Evolutionary conservation across 2,888 invertebrate species (phyloP).

Genomic region (Merodon equestris): DNA sequence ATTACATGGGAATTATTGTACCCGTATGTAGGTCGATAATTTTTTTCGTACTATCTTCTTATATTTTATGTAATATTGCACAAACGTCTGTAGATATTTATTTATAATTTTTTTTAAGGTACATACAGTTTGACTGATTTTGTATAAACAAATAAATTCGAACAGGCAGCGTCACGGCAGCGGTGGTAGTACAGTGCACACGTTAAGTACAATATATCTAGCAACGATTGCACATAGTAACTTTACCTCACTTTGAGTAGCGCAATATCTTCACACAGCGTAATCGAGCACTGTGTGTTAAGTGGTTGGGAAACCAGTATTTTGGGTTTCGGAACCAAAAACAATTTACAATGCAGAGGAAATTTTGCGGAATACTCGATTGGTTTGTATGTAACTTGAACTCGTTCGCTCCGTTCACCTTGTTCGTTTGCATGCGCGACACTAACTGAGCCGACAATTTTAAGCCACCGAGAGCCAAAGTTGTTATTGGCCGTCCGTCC

Average conservation of each 20-base stretch:
- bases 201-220: constrained; percentile 44
- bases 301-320: constrained; percentile 66
- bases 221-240: constrained; percentile 64
- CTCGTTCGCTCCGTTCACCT: constrained; percentile 65
- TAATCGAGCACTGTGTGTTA: constrained; percentile 65
- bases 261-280: constrained; percentile 63
- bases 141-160: constrained; percentile 25
- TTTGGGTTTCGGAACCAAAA: constrained; percentile 56
- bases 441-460: constrained; percentile 61
- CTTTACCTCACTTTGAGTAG: constrained; percentile 65
- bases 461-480: constrained; percentile 30
- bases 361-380: constrained; percentile 31
- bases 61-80: constrained; percentile 62
- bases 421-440: constrained; percentile 59
- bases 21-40: constrained; percentile 60
- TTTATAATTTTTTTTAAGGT: constrained; percentile 6
- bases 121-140: background rate
- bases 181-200: constrained; percentile 40
- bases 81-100: constrained; percentile 27
- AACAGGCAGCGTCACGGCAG: constrained; percentile 20
- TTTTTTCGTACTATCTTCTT: constrained; percentile 21
- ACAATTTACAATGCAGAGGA: constrained; percentile 43
- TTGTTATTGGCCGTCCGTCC: too few species aligned
- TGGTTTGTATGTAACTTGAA: background rate
- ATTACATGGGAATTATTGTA: constrained; percentile 26